A percentile compares a stretch with the other conserved stretches of the same genome.
phyloP scores from a whole-genome alignment of 2,888 invertebrate genomes.

The Hedya salicella region DNA sequence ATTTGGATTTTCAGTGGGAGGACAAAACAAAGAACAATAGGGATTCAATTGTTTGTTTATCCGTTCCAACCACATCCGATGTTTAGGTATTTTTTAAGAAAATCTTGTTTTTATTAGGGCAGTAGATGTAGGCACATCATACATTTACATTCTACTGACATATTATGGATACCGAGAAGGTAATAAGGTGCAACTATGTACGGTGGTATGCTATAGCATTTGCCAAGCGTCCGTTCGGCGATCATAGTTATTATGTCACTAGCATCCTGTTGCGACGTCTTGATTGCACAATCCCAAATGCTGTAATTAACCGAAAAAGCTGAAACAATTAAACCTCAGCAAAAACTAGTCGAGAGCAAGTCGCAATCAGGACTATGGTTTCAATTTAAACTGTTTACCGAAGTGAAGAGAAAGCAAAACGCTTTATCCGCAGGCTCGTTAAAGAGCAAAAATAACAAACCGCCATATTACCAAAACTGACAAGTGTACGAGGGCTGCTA shows the following conservation, averaged over 20 bases:
- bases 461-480: neutral
- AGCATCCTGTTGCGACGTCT: slow-evolving; percentile 51
- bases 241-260: slow-evolving; percentile 48
- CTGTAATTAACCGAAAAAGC: slow-evolving; percentile 58
- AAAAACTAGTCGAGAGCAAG: slow-evolving; percentile 51
- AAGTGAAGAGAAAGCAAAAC: slow-evolving; percentile 63
- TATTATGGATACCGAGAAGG: slow-evolving; percentile 1
- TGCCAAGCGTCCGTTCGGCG: slow-evolving; percentile 24
- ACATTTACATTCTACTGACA: slow-evolving; percentile 11
- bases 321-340: slow-evolving; percentile 55
- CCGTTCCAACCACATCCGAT: neutral
- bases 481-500: slow-evolving; percentile 8
- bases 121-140: neutral
- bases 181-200: slow-evolving; percentile 19
- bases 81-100: neutral
- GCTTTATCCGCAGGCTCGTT: slow-evolving; percentile 43
- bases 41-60: neutral
- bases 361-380: slow-evolving; percentile 55
- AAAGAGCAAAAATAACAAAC: slow-evolving; percentile 21
- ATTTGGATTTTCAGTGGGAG: slow-evolving; percentile 23
- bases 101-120: neutral
- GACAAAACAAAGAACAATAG: slow-evolving; percentile 23
- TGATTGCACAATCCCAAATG: slow-evolving; percentile 49
- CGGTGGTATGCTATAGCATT: slow-evolving; percentile 5
- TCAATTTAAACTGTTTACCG: slow-evolving; percentile 66